Evolutionary conservation across 2,888 invertebrate species (phyloP), one percentile per base, ranked within the genome.

Genomic region (Agrochola litura): DNA sequence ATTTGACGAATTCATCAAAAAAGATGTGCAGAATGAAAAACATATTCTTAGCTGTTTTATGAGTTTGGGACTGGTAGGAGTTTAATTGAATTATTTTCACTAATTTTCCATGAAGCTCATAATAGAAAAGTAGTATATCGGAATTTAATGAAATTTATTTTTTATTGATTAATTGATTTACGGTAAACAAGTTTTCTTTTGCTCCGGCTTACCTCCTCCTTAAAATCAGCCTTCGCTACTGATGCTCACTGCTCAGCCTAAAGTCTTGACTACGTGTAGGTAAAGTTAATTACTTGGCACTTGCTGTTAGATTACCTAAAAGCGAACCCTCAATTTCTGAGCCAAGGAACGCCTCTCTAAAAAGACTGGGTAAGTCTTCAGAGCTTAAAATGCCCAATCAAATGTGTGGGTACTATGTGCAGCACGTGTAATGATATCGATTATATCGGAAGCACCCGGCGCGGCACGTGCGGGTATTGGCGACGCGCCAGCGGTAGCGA

Each of bases 391-490:
- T 58, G 37, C 60, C 60, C 54, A 37, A 73, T 67, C 22, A 46
- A 43, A 71, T 61, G 22, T 73, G 56, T 60, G 56, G 37, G 16
- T 37, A 30, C 52, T 30, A 70, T 65, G 69, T 61, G 65, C 43
- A 54, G 74, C 83, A 72, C 65, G 70, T 64, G 37, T 66, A 43
- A 52, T 82, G 37, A 16, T 71, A 84, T 81, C 84, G 83, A 78
- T 81, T 80, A 75, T 66, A 80, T 76, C 78, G 69, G 69, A 54
- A 16, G 43, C 46, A 6, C 5, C 43, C 41, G 41, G 25, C 41
- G 64, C 64, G 49, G 30, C 79, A 41, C 61, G 73, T 82, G 89
- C 85, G 52, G 64, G 22, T 56, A 70, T 84, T 87, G 86, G 88
- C 84, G 82, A 25, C 63, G 74, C 61, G 87, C 66, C 83, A 83